Evolutionary conservation across 2,797 vertebrate genomes (phyloP), one percentile per base, ranked within the genome.

Genomic region (Peromyscus eremicus): DNA sequence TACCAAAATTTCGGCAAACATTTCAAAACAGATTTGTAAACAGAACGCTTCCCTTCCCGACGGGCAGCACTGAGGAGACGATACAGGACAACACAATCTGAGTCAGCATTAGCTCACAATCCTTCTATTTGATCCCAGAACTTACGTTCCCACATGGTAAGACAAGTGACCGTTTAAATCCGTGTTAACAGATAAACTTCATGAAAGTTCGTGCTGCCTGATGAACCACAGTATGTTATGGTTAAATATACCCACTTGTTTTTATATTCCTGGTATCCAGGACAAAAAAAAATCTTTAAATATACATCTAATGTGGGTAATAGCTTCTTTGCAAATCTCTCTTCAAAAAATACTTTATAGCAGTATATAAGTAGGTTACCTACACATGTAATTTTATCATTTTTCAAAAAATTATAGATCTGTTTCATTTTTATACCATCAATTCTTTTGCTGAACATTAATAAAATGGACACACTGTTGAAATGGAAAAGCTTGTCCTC

Each of bases 21-120:
- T 98, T 98, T 98, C 98, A 99, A 98, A 98, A 99, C 98, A 98
- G 97, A 98, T 98, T 98, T 99, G 99, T 99, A 99, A 99, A 99
- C 99, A 99, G 97, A 98, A 98, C 96, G 98, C 98, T 99, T 99
- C 99, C 99, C 99, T 99, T 99, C 99, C 98, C 97, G 96, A 97
- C 97, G 98, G 98, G 97, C 98, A 99, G 98, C 98, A 98, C 97
- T 93, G 89, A 96, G 98, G 98, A 96, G 92, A 98, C 96, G 98
- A 98, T 98, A 99, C 64, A 97, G 98, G 98, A 98, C 98, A 98
- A 96, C 97, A 95, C 89, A 97, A 98, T 94, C 95, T 97, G 94
- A 98, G 96, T 98, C 97, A 96, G 97, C 93, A 96, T 98, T 97
- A 95, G 97, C 97, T 96, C 89, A 91, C 97, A 98, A 98, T 97